phyloP scores from a whole-genome alignment of 2,113 vertebrate species.

The Clarias magur region DNA sequence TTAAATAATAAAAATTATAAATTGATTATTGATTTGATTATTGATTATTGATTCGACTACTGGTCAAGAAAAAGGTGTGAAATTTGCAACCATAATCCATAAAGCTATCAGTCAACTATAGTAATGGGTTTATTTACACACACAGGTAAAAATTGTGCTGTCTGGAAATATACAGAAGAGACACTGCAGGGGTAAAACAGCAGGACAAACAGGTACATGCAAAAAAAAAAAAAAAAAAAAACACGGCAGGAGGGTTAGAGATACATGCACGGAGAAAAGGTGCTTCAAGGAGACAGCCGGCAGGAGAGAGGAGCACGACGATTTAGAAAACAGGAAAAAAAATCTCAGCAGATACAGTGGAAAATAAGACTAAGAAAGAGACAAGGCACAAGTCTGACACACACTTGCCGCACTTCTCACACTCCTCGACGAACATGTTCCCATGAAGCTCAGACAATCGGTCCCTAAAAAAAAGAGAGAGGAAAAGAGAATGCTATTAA shows the following conservation, averaged over 20 bases:
- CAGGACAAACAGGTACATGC: background rate
- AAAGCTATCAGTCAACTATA: too few species aligned
- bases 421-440: conserved; percentile 99
- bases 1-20: too few species aligned
- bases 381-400: conserved; percentile 45
- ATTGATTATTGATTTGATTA: too few species aligned
- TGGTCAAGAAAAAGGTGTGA: too few species aligned
- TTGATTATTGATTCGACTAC: too few species aligned
- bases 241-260: background rate
- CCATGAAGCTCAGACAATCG: conserved; percentile 92
- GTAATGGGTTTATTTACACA: too few species aligned
- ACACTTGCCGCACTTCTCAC: conserved; percentile 93
- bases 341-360: background rate
- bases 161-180: too few species aligned
- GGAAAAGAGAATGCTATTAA: background rate
- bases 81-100: too few species aligned
- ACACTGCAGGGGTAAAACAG: background rate
- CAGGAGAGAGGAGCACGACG: background rate
- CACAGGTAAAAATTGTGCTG: too few species aligned
- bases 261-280: background rate
- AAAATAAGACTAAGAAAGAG: background rate
- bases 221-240: background rate
- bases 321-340: background rate
- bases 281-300: background rate
- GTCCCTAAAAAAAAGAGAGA: conserved; percentile 72